These are phyloP conservation scores for Trichogramma evanescens DNA, from an alignment of 2,888 invertebrate genomes.

Conservation along the genomic window DNA sequence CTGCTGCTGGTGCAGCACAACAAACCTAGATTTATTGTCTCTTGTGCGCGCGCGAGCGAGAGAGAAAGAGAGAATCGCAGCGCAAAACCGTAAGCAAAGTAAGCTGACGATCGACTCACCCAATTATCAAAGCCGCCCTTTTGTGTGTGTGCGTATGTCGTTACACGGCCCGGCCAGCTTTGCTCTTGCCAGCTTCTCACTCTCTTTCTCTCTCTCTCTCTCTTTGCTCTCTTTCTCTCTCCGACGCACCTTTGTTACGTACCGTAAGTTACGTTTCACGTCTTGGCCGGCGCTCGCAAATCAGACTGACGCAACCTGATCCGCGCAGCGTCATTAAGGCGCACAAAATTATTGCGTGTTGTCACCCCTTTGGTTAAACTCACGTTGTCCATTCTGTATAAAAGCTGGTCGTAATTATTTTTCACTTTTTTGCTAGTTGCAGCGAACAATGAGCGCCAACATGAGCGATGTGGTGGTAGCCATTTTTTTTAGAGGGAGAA, in stretches of 20 bases:
- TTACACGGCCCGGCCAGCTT: conserved; percentile 25
- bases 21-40: no score
- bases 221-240: conserved; percentile 4
- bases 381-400: no score
- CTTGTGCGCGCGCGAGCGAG: no score
- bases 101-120: conserved; percentile 38
- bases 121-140: conserved; percentile 42
- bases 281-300: no score
- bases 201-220: not conserved
- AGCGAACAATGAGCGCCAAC: no score
- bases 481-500: no score
- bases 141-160: conserved; percentile 25
- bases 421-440: no score
- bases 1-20: no score
- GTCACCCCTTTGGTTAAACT: not conserved
- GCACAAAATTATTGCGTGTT: conserved; percentile 8
- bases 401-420: no score
- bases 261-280: not conserved
- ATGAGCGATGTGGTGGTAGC: no score
- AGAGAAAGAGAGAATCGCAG: no score
- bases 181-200: conserved; percentile 7
- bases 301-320: not conserved
- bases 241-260: not conserved
- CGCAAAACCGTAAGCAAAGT: no score
- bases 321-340: conserved; percentile 12